Evolutionary conservation across 2,113 vertebrate genomes (phyloP).

Genomic region (Phalacrocorax pelagicus): DNA sequence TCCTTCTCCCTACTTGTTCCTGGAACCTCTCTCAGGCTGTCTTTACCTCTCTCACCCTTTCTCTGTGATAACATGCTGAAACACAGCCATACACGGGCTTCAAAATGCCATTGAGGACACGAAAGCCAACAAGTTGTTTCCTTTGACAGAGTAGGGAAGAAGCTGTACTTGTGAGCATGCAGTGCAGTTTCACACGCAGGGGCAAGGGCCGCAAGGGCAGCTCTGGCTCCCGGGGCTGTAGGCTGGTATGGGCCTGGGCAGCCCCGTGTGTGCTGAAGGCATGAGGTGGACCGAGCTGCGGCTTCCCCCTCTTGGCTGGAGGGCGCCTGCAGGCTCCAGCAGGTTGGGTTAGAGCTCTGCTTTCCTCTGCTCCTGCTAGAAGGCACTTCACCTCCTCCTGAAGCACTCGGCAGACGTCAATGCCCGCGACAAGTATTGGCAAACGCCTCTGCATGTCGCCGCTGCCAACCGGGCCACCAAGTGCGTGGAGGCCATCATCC

Average conservation of each 20-base stretch:
- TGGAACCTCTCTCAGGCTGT: accelerated
- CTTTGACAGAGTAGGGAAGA: neutral
- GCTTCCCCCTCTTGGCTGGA: neutral
- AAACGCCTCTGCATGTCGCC: conserved; percentile 91
- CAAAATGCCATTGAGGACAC: accelerated
- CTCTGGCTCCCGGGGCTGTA: neutral
- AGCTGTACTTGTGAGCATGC: neutral
- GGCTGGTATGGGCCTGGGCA: neutral
- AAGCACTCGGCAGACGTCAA: conserved; percentile 89
- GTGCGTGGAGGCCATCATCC: conserved; percentile 86
- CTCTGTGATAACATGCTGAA: neutral
- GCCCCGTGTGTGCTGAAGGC: neutral
- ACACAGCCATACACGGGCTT: accelerated
- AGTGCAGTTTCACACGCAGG: neutral
- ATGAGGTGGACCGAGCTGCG: accelerated
- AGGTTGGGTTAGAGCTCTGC: neutral
- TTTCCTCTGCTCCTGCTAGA: conserved; percentile 59
- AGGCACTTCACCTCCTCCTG: conserved; percentile 87
- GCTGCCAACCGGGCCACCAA: conserved; percentile 88
- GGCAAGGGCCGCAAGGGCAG: neutral
- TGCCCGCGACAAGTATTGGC: conserved; percentile 89
- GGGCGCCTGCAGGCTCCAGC: neutral
- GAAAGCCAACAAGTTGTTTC: neutral
- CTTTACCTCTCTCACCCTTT: too few species aligned
- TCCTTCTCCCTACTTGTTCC: neutral